phyloP scores from a whole-genome alignment of 2,888 invertebrate species.

The Anoplius nigerrimus region DNA sequence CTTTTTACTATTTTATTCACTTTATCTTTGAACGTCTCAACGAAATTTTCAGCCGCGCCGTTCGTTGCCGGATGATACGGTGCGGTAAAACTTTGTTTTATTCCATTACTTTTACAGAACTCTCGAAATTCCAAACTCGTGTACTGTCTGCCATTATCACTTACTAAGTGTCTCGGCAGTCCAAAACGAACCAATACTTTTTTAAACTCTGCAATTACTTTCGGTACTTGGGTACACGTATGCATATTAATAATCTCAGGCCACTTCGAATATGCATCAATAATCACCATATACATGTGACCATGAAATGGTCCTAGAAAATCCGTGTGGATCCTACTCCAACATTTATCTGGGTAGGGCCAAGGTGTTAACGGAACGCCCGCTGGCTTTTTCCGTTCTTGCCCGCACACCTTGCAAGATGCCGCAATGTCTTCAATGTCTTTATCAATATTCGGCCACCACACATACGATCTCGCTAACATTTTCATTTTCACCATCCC shows the following conservation, averaged over 20 bases:
- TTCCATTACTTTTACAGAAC: constrained; percentile 35
- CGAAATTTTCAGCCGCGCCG: constrained; percentile 46
- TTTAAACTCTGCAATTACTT: neutral
- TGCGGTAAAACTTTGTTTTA: constrained; percentile 43
- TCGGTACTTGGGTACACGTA: neutral
- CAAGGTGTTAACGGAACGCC: neutral
- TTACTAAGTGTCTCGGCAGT: constrained; percentile 16
- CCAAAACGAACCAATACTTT: constrained; percentile 10
- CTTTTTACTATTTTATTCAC: constrained; percentile 27
- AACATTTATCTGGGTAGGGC: neutral
- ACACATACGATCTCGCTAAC: constrained; percentile 43
- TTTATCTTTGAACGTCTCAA: constrained; percentile 41
- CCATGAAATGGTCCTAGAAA: constrained; percentile 1
- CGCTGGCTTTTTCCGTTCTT: constrained; percentile 23
- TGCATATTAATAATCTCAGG: neutral
- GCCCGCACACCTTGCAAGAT: constrained; percentile 34
- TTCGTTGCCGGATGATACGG: too few relatives aligned
- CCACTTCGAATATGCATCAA: neutral
- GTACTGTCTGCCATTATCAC: constrained; percentile 36
- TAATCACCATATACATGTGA: neutral
- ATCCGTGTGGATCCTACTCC: neutral
- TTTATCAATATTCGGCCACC: constrained; percentile 35
- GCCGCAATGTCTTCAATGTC: constrained; percentile 15
- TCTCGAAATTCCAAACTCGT: constrained; percentile 25
- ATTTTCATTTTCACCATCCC: constrained; percentile 49